Base-by-base conservation (phyloP, 1,140 invertebrate species). In the Portunus trituberculatus region DNA sequence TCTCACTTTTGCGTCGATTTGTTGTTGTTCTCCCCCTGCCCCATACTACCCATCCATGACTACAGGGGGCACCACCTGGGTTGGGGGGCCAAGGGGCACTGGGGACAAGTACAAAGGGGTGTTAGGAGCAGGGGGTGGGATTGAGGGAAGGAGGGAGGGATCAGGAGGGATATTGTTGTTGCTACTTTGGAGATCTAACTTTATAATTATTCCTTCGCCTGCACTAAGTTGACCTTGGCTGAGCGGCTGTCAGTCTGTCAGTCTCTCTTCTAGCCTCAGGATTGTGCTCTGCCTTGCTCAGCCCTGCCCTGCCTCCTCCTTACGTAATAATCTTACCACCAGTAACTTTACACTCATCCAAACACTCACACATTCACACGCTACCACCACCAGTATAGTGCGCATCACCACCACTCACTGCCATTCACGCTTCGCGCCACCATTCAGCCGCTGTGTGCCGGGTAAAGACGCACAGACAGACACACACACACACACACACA, bases 321-420 rank as follows among this genome's bases (percentile, higher is more conserved):
- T 84, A 29, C 83, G 10, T 87, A 87, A 32, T 16, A 87, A 46
- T 46, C 31, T 1, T 32, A 28, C 31, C 84, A 2, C 4, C 84
- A 32, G 31, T 46, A 87, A 87, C 31, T 28, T 28, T 87, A 32
- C 84, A 76, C 67, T n/a, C 20, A 76, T 12, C 31, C 31, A 87
- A 32, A 87, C 84, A 87, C 31, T 31, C 25, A 16, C 84, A 87
- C 84, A 84, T 84, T 84, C 83, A 84, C 83, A n/a, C 83, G 25
- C 31, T 25, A 31, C 7, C 86, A 87, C 39, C 86, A 87, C 8
- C 86, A 6, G 6, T 28, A 8, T 46, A 14, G 25, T 46, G 14
- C 10, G 31, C 86, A 31, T 39, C 86, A 87, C 8, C 86, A 32
- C 86, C 86, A 32, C 25, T 87, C 86, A 87, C 86, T 10, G 29